A percentile compares a stretch with the other conserved stretches of the same genome.
Conservation (phyloP, 2,113 vertebrate species). For the Microtus oregoni region DNA sequence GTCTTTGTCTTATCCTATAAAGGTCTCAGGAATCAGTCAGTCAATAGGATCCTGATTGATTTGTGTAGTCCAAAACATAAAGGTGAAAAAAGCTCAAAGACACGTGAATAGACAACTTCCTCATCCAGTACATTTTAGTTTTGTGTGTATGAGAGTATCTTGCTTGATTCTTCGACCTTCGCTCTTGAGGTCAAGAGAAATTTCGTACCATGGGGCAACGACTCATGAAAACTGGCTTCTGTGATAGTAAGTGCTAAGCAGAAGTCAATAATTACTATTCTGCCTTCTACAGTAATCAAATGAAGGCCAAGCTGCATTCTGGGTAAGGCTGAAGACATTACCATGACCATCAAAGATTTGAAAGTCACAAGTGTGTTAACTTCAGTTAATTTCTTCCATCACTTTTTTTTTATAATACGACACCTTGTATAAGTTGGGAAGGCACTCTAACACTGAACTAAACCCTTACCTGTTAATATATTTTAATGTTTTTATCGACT, state of each 20-base stretch:
- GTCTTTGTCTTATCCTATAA: not conserved
- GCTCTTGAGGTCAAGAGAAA: not conserved
- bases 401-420: not conserved
- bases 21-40: constrained; percentile 12
- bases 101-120: not conserved
- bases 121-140: not conserved
- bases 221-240: not conserved
- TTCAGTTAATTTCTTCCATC: not conserved
- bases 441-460: not conserved
- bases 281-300: not conserved
- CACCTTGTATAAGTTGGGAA: not conserved
- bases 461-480: not conserved
- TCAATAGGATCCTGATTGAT: not conserved
- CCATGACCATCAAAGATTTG: not conserved
- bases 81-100: not conserved
- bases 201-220: not conserved
- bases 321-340: not conserved
- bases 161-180: not conserved
- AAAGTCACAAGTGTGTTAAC: not conserved
- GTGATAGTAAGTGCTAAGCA: not conserved
- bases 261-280: not conserved
- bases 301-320: not conserved
- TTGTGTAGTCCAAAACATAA: not conserved
- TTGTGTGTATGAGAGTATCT: not conserved
- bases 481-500: not conserved